phyloP scores from a whole-genome alignment of 1,140 invertebrate species.

The Akabosia matsudoensis region DNA sequence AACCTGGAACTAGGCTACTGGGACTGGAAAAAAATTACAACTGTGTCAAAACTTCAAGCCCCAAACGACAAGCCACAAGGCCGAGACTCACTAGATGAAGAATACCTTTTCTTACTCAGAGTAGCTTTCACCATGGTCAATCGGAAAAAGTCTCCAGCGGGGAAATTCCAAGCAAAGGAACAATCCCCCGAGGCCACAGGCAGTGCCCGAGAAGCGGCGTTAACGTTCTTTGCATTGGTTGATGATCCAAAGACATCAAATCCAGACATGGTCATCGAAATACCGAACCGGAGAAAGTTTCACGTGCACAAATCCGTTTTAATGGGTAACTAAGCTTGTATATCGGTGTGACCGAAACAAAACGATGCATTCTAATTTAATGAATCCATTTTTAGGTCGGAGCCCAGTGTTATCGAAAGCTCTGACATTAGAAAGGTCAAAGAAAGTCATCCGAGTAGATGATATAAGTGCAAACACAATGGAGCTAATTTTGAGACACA shows the following conservation, averaged over 20 bases:
- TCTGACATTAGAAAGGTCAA: background rate
- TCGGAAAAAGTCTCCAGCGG: background rate
- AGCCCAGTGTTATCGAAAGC: background rate
- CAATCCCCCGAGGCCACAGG: background rate
- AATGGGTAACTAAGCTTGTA: background rate
- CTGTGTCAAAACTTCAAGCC: background rate
- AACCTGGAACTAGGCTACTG: background rate
- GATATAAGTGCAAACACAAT: constrained; percentile 15
- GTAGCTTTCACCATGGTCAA: background rate
- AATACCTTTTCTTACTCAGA: background rate
- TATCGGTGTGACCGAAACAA: background rate
- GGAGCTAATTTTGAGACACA: background rate
- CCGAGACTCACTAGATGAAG: background rate
- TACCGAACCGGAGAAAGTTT: background rate
- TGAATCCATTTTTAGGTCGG: background rate
- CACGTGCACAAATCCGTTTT: background rate
- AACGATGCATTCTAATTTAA: background rate
- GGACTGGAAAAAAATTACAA: constrained; percentile 2
- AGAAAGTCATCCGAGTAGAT: background rate
- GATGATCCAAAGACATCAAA: background rate
- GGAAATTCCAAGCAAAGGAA: background rate
- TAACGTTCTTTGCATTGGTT: background rate
- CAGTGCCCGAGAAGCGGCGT: background rate
- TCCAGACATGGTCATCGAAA: background rate
- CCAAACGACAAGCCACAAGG: background rate